These are phyloP conservation scores for Spicauda simplicius DNA, from an alignment of 2,888 invertebrate species.

Conservation along the genomic window DNA sequence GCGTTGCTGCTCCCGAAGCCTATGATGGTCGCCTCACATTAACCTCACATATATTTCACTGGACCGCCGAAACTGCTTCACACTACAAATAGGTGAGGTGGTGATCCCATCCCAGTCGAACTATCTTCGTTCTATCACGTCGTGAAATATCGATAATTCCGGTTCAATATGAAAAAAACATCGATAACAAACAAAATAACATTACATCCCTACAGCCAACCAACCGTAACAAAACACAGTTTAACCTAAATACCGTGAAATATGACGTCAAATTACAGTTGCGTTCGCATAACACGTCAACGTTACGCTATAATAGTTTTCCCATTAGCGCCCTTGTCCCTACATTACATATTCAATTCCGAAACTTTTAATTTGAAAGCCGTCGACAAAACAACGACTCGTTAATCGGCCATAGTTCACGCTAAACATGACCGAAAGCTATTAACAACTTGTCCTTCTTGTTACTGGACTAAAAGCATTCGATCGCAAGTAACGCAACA, in stretches of 20 bases:
- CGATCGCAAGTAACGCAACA: background rate
- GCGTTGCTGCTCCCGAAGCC: too few species aligned
- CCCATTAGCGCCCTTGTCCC: conserved; percentile 4
- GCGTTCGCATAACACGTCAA: conserved; percentile 2
- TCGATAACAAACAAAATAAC: too few species aligned
- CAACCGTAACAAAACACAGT: background rate
- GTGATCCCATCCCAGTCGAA: too few species aligned
- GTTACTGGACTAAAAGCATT: conserved; percentile 18
- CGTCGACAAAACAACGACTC: conserved; percentile 29
- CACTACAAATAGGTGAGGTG: too few species aligned
- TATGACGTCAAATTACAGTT: background rate
- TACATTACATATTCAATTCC: conserved; percentile 31
- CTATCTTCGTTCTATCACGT: too few species aligned
- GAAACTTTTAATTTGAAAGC: conserved; percentile 35
- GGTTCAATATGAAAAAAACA: too few species aligned
- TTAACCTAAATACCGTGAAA: background rate
- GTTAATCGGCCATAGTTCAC: conserved; percentile 25
- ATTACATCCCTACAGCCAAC: background rate
- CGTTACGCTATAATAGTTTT: conserved; percentile 6
- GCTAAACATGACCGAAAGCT: conserved; percentile 19
- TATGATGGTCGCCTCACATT: too few species aligned
- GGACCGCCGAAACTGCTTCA: too few species aligned
- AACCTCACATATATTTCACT: too few species aligned
- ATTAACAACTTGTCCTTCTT: conserved; percentile 26
- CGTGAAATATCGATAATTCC: too few species aligned